Base-by-base conservation (phyloP, 2,797 vertebrate genomes). In the Myotis pilosus region DNA sequence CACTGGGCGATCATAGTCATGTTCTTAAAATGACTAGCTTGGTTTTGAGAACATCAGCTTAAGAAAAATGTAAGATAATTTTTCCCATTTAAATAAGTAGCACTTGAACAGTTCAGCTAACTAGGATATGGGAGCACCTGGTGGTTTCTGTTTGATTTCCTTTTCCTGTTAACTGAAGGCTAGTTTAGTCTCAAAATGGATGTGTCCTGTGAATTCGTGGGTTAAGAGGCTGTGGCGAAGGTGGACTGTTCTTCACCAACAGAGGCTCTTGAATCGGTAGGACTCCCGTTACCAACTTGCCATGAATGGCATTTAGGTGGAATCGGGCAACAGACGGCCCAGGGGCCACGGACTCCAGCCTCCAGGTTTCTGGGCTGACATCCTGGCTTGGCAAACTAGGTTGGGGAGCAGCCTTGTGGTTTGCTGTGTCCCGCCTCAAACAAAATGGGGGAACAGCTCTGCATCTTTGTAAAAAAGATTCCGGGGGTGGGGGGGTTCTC, bases 21-120 rank as follows among this genome's bases (percentile, higher is more conserved):
- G 28, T 82, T 89, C 93, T 82, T 95, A 49, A 98, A 97, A 96
- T 75, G 0, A 80, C 57, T 49, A 41, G 30, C 44, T 4, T 68
- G 30, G 66, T 95, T 95, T 95, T 69, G 47, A 47, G 0, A 1
- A 62, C 1, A 0, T 69, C 3, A 30, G 9, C 22, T 44, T 94
- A 94, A 95, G 89, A 44, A 38, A 75, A 87, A 94, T 33, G 30
- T 38, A 41, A 64, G 80, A 17, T 55, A 4, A 5, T 19, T 71
- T 90, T 66, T n/a, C 41, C 33, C 20, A 55, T 69, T 94, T 83
- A 90, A 84, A 71, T 72, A 92, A 91, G 60, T 36, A 87, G 30
- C 3, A 38, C 72, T 72, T 91, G 6, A 49, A 82, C 23, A 62
- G 87, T 81, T 74, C 17, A 36, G 49, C 23, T 79, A 53, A 80